Conservation (phyloP, 2,888 invertebrate species). For the Lycaena phlaeas region DNA sequence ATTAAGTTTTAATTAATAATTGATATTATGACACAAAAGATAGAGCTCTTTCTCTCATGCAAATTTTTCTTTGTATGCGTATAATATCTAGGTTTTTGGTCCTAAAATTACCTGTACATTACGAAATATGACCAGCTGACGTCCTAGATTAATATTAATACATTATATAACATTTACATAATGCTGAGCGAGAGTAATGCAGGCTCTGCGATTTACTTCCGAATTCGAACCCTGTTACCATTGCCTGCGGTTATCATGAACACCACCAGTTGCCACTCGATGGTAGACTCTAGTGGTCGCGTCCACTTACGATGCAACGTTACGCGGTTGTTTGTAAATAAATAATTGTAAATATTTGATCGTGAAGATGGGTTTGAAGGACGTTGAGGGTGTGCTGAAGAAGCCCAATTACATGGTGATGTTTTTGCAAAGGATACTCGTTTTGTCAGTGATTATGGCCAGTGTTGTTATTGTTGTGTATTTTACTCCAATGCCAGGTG, state of each 20-base stretch:
- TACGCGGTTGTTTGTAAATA: conserved; percentile 17
- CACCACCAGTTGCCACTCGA: conserved; percentile 41
- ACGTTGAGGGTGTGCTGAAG: conserved; percentile 24
- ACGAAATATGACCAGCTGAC: too few relatives aligned
- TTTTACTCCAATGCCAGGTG: conserved; percentile 82
- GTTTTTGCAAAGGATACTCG: conserved; percentile 77
- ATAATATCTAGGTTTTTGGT: too few relatives aligned
- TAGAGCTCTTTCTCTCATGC: too few relatives aligned
- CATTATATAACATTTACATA: conserved; percentile 49
- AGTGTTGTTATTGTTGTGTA: conserved; percentile 80
- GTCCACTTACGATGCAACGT: conserved; percentile 24
- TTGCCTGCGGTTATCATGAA: conserved; percentile 5
- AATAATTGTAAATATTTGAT: conserved; percentile 10
- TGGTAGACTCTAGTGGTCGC: conserved; percentile 57
- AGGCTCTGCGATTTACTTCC: conserved; percentile 48
- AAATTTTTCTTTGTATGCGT: too few relatives aligned
- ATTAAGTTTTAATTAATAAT: too few relatives aligned
- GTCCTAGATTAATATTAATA: conserved; percentile 20
- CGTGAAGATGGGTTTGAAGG: conserved; percentile 1
- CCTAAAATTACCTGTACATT: too few relatives aligned
- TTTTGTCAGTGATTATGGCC: conserved; percentile 76
- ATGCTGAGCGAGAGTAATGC: conserved; percentile 36
- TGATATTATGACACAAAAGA: too few relatives aligned
- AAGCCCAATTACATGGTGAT: conserved; percentile 71
- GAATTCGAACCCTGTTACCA: conserved; percentile 37